Base-by-base conservation (phyloP, 2,113 vertebrate species). In the Psittacus erithacus region DNA sequence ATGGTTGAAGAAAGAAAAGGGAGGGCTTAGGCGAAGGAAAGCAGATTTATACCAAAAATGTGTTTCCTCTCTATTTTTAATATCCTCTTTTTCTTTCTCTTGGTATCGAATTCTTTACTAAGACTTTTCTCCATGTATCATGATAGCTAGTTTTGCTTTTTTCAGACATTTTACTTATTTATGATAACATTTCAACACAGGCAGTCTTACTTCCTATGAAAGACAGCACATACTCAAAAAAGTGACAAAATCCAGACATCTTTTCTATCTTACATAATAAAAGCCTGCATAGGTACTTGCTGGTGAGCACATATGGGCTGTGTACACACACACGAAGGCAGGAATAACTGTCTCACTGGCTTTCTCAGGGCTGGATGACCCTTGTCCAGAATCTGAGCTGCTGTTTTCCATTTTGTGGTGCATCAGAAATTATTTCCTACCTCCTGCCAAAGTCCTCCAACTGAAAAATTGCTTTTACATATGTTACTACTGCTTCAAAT, bases 391-490 rank as follows among this genome's bases (percentile, higher is more conserved):
- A 29, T 76, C 59, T 82, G 70, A 82, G 33, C 35, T 7, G 2
- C 41, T 85, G 41, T 92, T 95, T 96, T 94, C 86, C 86, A 62
- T 79, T 68, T 27, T 50, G 63, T 44, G 33, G 27, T 35, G 2
- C 60, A 65, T 57, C 29, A 88, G 52, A 92, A 97, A 93, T 60
- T 0, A 63, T 90, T 70, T 82, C 28, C 13, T 62, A 60, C 53
- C 35, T 64, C 27, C 65, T 95, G 88, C 71, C 89, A 94, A 64
- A 49, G 19, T 52, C 35, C 28, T 88, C 43, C 57, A 52, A 44
- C 44, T 39, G 65, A 91, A 86, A 93, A 90, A 95, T 81, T 4
- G 3, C 67, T 96, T 95, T 88, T 67, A 33, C 70, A 60, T 76
- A 50, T 53, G 62, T 28, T 92, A 28, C 33, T 65, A 8, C 71